Evolutionary conservation across 2,888 invertebrate species (phyloP).

Genomic region (Lepidonotus clava): DNA sequence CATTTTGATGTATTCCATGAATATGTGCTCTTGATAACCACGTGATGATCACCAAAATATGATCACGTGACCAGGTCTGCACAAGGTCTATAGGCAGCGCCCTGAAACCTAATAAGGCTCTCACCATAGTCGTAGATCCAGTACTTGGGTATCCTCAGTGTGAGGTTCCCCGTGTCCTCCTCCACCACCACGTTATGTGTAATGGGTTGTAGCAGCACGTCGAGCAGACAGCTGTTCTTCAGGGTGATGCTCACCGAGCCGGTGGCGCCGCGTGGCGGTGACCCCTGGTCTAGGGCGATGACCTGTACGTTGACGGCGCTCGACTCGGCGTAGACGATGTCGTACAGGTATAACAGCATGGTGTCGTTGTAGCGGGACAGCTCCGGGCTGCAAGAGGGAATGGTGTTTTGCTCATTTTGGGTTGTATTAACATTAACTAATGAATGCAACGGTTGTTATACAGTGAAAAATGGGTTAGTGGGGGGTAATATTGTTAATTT

Average conservation of each 20-base stretch:
- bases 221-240: slow-evolving; percentile 73
- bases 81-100: too few relatives aligned
- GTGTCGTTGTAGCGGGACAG: slow-evolving; percentile 60
- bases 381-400: slow-evolving; percentile 65
- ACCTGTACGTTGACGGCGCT: slow-evolving; percentile 68
- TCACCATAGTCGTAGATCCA: slow-evolving; percentile 70
- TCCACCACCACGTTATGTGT: slow-evolving; percentile 65
- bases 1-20: too few relatives aligned
- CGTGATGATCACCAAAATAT: too few relatives aligned
- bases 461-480: too few relatives aligned
- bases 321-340: slow-evolving; percentile 68
- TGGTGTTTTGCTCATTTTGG: too few relatives aligned
- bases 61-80: too few relatives aligned
- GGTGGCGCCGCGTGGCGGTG: slow-evolving; percentile 66
- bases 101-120: too few relatives aligned
- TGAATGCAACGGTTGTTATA: too few relatives aligned
- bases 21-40: too few relatives aligned
- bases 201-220: slow-evolving; percentile 68
- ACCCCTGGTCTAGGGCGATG: slow-evolving; percentile 70
- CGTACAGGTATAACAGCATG: slow-evolving; percentile 60
- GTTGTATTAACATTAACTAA: too few relatives aligned
- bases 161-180: slow-evolving; percentile 67
- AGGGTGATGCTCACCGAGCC: slow-evolving; percentile 62
- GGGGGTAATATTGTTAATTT: too few relatives aligned
- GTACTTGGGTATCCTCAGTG: slow-evolving; percentile 70